Evolutionary conservation across 2,888 invertebrate species (phyloP).

Genomic region (Smittia aterrima): DNA sequence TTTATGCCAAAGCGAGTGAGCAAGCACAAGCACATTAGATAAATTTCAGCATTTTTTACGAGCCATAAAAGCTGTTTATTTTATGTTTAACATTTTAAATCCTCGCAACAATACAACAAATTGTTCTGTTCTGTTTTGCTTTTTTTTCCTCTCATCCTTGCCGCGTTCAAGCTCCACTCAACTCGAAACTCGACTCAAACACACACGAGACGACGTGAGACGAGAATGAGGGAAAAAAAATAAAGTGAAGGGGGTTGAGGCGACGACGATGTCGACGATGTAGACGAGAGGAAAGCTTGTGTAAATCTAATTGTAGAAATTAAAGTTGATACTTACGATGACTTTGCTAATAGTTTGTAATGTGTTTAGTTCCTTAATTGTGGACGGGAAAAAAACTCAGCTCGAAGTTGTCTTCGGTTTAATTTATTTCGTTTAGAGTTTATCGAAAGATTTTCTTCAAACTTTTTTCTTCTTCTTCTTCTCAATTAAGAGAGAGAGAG

Average conservation of each 20-base stretch:
- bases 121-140: constrained; percentile 14
- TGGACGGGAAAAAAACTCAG: constrained; percentile 49
- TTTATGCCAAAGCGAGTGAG: background rate
- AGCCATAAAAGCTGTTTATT: constrained; percentile 21
- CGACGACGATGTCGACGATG: background rate
- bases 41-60: constrained; percentile 30
- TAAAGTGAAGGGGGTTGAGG: background rate
- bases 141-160: background rate
- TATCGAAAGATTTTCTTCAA: background rate
- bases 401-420: background rate
- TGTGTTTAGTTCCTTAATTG: constrained; percentile 54
- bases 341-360: constrained; percentile 42
- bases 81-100: constrained; percentile 31
- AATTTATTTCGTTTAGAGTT: constrained; percentile 22
- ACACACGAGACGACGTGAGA: constrained; percentile 26
- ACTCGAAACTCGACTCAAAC: constrained; percentile 13
- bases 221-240: background rate
- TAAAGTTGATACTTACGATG: constrained; percentile 38
- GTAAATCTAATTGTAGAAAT: constrained; percentile 25
- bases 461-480: background rate
- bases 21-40: constrained; percentile 17
- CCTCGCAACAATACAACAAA: constrained; percentile 24
- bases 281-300: constrained; percentile 5
- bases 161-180: background rate
- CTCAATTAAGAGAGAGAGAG: no score